Evolutionary conservation across 2,113 vertebrate genomes (phyloP).

Genomic region (Sylvilagus bachmani): DNA sequence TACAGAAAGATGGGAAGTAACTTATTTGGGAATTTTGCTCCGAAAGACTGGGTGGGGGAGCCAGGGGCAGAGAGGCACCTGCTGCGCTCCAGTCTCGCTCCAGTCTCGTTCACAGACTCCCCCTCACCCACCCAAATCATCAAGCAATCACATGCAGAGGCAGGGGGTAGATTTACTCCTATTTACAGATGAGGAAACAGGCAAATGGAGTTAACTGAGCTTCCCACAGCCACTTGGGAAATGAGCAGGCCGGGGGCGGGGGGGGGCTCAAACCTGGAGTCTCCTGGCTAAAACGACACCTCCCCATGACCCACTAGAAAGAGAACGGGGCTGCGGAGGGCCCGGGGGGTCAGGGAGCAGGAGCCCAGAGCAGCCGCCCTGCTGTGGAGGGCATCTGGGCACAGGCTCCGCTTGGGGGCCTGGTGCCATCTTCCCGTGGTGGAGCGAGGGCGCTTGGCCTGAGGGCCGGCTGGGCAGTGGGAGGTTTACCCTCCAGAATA

Average conservation of each 20-base stretch:
- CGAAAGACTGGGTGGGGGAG: background rate
- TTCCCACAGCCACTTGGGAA: background rate
- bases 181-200: background rate
- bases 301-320: fast-evolving
- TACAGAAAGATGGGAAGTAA: background rate
- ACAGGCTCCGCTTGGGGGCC: background rate
- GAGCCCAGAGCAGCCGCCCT: too few species aligned
- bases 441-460: background rate
- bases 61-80: background rate
- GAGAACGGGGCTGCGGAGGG: fast-evolving
- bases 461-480: too few species aligned
- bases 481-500: background rate
- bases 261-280: background rate
- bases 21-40: background rate
- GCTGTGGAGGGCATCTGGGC: background rate
- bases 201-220: background rate
- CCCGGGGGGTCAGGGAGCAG: too few species aligned
- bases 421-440: fast-evolving
- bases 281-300: background rate
- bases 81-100: background rate
- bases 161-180: background rate
- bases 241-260: background rate
- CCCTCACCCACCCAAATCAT: background rate
- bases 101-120: background rate
- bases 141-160: background rate